Conservation (phyloP, 2,888 invertebrate genomes). For the Agrochola macilenta region DNA sequence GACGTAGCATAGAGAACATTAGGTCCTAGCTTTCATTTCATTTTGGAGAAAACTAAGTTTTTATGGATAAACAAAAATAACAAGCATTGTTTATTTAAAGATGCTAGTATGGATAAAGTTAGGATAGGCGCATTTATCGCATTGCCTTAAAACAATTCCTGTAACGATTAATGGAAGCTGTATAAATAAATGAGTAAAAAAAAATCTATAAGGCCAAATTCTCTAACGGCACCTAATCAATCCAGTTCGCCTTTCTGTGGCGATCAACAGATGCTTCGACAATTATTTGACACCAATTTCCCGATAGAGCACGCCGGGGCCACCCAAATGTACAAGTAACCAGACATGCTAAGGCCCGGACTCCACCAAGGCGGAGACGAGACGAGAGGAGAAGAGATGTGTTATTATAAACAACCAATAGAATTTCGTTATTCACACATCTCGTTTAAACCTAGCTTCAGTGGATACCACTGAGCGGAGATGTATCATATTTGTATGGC, state of each 20-base stretch:
- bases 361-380: too few species aligned
- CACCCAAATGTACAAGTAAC: too few species aligned
- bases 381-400: too few species aligned
- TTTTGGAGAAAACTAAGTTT: neutral
- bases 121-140: neutral
- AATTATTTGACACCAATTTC: too few species aligned
- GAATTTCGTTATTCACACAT: too few species aligned
- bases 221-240: neutral
- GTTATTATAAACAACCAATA: too few species aligned
- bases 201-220: neutral
- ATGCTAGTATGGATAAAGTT: neutral
- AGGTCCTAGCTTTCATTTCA: neutral
- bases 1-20: neutral
- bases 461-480: too few species aligned
- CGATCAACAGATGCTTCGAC: neutral
- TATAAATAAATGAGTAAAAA: neutral
- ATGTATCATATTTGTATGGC: too few species aligned
- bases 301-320: too few species aligned
- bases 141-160: neutral
- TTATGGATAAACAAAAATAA: neutral
- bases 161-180: neutral
- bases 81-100: neutral
- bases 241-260: too few species aligned
- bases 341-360: too few species aligned
- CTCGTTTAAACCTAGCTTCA: too few species aligned